Evolutionary conservation across 1,140 invertebrate genomes (phyloP).

Genomic region (Vollenhovia emeryi): DNA sequence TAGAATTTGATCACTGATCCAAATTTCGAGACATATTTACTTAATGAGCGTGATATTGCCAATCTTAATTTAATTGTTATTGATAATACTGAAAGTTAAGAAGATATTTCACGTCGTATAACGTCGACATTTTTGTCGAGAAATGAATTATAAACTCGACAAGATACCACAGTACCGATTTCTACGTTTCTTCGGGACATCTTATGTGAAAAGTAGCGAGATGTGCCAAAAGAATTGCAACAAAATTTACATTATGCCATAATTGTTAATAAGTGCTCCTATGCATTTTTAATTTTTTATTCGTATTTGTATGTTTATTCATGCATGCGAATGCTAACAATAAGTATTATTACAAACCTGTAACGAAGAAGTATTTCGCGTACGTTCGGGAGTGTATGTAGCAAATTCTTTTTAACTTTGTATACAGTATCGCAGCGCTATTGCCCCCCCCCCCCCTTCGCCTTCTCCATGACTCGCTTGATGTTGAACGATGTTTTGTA

Average conservation of each 20-base stretch:
- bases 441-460: too few species aligned
- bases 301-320: slow-evolving; percentile 7
- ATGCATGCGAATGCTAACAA: slow-evolving; percentile 29
- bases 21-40: slow-evolving; percentile 1
- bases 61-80: slow-evolving; percentile 10
- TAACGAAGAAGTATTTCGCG: slow-evolving; percentile 2
- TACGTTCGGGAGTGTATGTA: slow-evolving; percentile 1
- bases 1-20: background rate
- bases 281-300: slow-evolving; percentile 28
- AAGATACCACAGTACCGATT: background rate
- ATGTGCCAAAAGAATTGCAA: background rate
- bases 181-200: slow-evolving; percentile 17
- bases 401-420: slow-evolving; percentile 22
- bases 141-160: background rate
- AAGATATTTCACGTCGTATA: background rate
- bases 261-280: slow-evolving; percentile 14
- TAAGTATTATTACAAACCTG: slow-evolving; percentile 3
- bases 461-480: background rate
- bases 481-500: slow-evolving; percentile 10
- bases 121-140: background rate
- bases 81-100: slow-evolving; percentile 1
- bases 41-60: slow-evolving; percentile 10
- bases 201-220: background rate
- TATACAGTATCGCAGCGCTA: background rate
- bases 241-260: background rate